phyloP scores from a whole-genome alignment of 2,113 vertebrate species.

The Prionailurus bengalensis region DNA sequence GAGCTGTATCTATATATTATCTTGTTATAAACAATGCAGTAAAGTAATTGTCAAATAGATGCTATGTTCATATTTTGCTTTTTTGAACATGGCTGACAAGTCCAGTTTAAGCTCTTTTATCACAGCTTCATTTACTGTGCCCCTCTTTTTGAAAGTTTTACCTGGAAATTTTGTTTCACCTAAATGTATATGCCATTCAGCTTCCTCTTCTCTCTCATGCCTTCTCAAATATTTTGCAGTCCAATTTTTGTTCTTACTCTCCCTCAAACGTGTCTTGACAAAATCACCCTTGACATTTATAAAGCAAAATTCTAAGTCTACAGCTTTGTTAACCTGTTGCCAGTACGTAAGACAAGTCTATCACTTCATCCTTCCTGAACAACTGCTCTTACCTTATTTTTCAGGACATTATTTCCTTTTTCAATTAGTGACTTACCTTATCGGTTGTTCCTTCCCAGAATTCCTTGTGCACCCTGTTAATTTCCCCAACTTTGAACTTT shows the following conservation, averaged over 20 bases:
- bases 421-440: neutral
- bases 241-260: neutral
- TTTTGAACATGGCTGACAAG: neutral
- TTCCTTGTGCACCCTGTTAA: neutral
- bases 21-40: neutral
- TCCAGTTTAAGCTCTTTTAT: neutral
- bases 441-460: neutral
- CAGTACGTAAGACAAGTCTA: neutral
- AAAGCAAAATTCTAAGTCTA: neutral
- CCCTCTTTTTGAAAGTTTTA: neutral
- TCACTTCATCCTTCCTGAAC: neutral
- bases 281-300: neutral
- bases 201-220: neutral
- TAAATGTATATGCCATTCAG: neutral
- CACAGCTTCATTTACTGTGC: neutral
- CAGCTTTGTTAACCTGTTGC: neutral
- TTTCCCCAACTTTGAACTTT: neutral
- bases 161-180: neutral
- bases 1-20: neutral
- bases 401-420: neutral
- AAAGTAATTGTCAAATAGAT: neutral
- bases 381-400: neutral
- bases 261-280: neutral
- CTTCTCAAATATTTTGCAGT: neutral
- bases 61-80: neutral